Evolutionary conservation across 2,888 invertebrate genomes (phyloP).

Genomic region (Eretmocerus hayati): DNA sequence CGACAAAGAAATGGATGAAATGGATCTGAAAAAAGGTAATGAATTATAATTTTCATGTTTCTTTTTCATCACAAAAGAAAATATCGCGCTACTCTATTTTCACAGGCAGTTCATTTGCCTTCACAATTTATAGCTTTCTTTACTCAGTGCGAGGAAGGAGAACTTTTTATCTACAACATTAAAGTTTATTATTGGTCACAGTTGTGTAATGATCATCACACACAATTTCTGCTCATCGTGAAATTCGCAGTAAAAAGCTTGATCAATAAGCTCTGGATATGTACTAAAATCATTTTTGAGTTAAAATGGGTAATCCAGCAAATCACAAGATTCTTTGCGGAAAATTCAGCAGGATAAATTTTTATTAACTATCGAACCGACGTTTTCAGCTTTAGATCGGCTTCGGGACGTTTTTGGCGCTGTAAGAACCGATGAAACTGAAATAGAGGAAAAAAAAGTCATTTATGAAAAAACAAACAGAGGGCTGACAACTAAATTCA

Average conservation of each 20-base stretch:
- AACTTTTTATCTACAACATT: too few relatives aligned
- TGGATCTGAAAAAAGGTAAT: slow-evolving; percentile 68
- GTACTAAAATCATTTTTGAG: background rate
- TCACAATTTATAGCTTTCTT: too few relatives aligned
- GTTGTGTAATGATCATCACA: too few relatives aligned
- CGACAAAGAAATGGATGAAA: slow-evolving; percentile 78
- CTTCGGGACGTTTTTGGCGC: slow-evolving; percentile 59
- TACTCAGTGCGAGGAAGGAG: too few relatives aligned
- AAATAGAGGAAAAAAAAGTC: slow-evolving; percentile 26
- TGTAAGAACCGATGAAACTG: slow-evolving; percentile 46
- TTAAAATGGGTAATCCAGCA: background rate
- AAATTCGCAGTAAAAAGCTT: background rate
- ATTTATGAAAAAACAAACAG: slow-evolving; percentile 22
- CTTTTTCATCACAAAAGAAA: too few relatives aligned
- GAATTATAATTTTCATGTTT: too few relatives aligned
- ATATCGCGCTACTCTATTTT: too few relatives aligned
- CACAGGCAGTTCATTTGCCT: too few relatives aligned
- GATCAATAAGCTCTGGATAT: background rate
- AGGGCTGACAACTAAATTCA: slow-evolving; percentile 34
- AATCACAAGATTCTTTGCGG: background rate
- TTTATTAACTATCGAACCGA: background rate
- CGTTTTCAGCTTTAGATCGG: slow-evolving; percentile 64
- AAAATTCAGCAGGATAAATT: background rate
- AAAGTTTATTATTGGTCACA: too few relatives aligned
- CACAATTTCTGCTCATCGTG: too few relatives aligned